These are phyloP conservation scores for Brienomyrus brachyistius DNA, from an alignment of 2,113 vertebrate genomes.

Conservation along the genomic window DNA sequence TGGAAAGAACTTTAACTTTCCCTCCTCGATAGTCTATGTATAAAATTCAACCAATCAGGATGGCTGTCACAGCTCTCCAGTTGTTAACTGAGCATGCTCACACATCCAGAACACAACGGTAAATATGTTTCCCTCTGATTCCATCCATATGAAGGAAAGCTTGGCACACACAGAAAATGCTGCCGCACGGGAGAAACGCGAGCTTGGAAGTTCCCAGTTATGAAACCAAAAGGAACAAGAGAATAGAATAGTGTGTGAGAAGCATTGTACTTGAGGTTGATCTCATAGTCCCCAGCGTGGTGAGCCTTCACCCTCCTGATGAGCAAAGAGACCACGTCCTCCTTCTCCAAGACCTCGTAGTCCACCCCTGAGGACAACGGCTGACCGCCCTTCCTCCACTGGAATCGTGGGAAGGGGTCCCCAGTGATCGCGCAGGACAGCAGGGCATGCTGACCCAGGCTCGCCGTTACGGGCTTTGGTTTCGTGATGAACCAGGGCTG, in stretches of 20 bases:
- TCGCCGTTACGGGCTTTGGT: slow-evolving; percentile 67
- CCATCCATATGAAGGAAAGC: neutral
- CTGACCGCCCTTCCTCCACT: slow-evolving; percentile 71
- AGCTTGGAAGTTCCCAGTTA: neutral
- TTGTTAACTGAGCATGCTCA: slow-evolving; percentile 50
- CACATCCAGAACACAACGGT: slow-evolving; percentile 41
- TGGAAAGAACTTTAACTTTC: slow-evolving; percentile 37
- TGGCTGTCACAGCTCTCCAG: slow-evolving; percentile 38
- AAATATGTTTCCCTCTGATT: neutral
- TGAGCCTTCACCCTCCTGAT: slow-evolving; percentile 67
- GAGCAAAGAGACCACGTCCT: slow-evolving; percentile 81
- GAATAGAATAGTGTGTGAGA: neutral
- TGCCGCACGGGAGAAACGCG: neutral
- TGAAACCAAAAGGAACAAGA: neutral
- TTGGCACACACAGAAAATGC: neutral
- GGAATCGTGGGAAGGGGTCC: slow-evolving; percentile 80
- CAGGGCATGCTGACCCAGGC: slow-evolving; percentile 71
- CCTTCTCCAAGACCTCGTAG: slow-evolving; percentile 78
- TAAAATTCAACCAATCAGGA: slow-evolving; percentile 48
- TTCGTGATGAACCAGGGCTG: slow-evolving; percentile 97
- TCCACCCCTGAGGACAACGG: slow-evolving; percentile 55
- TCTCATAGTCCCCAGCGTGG: slow-evolving; percentile 80
- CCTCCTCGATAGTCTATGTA: slow-evolving; percentile 15
- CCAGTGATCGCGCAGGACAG: slow-evolving; percentile 87
- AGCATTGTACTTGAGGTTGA: slow-evolving; percentile 72